Percentiles rank a stretch among this genome's conserved stretches.
Evolutionary conservation across 2,797 vertebrate species (phyloP).

Genomic region (Pangasius sanitwongsei): DNA sequence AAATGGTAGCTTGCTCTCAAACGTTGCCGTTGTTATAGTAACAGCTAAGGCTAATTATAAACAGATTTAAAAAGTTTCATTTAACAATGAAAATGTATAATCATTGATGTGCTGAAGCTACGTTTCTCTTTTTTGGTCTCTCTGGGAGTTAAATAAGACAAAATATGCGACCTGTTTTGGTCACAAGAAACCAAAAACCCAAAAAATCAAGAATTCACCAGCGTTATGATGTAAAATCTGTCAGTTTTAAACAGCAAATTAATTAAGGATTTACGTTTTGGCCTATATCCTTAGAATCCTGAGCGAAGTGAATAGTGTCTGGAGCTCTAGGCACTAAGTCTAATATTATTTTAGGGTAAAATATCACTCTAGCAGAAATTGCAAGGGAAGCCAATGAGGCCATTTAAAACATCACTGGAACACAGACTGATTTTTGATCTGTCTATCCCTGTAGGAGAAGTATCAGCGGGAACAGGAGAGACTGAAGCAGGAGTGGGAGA

Average conservation of each 20-base stretch:
- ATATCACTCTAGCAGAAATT: background rate
- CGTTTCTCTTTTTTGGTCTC: background rate
- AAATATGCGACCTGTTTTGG: background rate
- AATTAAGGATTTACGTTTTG: background rate
- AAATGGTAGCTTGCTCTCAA: background rate
- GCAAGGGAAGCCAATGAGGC: background rate
- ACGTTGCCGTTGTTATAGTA: background rate
- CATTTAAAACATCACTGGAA: background rate
- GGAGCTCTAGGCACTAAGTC: background rate
- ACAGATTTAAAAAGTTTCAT: too few species aligned
- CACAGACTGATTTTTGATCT: background rate
- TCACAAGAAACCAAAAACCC: background rate
- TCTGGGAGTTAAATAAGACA: background rate
- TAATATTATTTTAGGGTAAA: background rate
- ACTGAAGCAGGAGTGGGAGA: conserved; percentile 96
- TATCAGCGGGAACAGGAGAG: conserved; percentile 94
- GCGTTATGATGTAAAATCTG: background rate
- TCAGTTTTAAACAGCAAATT: background rate
- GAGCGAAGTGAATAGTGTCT: background rate
- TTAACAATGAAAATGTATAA: too few species aligned
- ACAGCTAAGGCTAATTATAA: background rate
- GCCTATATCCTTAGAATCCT: background rate
- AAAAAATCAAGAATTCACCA: background rate
- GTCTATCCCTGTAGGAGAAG: conserved; percentile 79
- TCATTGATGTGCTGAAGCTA: background rate